These are phyloP conservation scores for Scaeva pyrastri DNA, from an alignment of 2,888 invertebrate species.

Conservation along the genomic window DNA sequence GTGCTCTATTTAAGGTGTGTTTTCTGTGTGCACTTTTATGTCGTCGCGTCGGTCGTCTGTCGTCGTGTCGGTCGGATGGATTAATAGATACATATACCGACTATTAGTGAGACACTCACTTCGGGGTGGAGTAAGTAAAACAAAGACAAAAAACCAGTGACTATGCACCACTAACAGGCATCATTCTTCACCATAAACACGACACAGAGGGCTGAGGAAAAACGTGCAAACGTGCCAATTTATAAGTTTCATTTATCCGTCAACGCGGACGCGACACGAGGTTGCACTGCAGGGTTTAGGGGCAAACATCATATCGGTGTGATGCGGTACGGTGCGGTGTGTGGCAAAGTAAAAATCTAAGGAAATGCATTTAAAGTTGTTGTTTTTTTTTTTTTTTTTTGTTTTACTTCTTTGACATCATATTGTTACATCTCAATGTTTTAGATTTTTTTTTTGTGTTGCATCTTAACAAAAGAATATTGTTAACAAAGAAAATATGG, in stretches of 20 bases:
- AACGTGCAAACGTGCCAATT: conserved; percentile 76
- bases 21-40: conserved; percentile 45
- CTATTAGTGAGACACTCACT: conserved; percentile 40
- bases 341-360: conserved; percentile 40
- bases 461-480: conserved; percentile 38
- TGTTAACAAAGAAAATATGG: conserved; percentile 36
- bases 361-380: conserved; percentile 58
- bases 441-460: conserved; percentile 36
- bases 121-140: conserved; percentile 39
- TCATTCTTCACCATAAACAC: background rate
- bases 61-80: conserved; percentile 14
- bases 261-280: conserved; percentile 16
- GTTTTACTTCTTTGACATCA: too few relatives aligned
- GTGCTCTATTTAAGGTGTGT: conserved; percentile 71
- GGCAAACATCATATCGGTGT: conserved; percentile 6
- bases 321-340: background rate
- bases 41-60: background rate
- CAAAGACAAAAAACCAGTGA: background rate
- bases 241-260: conserved; percentile 69
- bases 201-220: conserved; percentile 16
- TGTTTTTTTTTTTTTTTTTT: conserved; percentile 42
- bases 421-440: conserved; percentile 64
- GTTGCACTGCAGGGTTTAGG: conserved; percentile 21
- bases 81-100: background rate
- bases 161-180: background rate